Base-by-base conservation (phyloP, 2,113 vertebrate species). In the Oreotrochilus melanogaster region DNA sequence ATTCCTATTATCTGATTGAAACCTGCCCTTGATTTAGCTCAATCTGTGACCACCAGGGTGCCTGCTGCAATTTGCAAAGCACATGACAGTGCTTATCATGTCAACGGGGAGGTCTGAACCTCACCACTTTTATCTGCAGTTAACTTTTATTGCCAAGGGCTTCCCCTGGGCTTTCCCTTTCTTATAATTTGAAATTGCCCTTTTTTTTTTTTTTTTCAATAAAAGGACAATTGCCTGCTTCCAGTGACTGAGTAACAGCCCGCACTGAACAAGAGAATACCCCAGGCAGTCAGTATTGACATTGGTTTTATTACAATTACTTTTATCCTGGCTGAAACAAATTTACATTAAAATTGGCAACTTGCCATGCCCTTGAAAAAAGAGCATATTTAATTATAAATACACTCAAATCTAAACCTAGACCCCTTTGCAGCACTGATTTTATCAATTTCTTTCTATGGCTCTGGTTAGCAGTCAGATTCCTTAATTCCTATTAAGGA, bases 81-180 rank as follows among this genome's bases (percentile, higher is more conserved):
- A 65, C 88, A 80, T 15, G 78, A 66, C 90, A 92, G 76, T 0
- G 42, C 62, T 83, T 37, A 14, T 11, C 47, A 48, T 70, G 58
- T 76, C 93, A 86, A 28, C 19, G 54, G 73, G 1, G 9, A 79
- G 81, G 47, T 14, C 89, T 88, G 87, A 95, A 39, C 85, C 78
- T n/a, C 71, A 27, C 47, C 37, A 45, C 93, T 96, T 92, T 89
- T 37, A 97, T 88, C 85, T 73, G 74, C 89, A 64, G 58, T 89
- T 93, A 93, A 91, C 93, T 96, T 95, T 56, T 73, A 78, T 73
- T 74, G 93, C 67, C 92, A 71, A 2, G 11, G 67, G 78, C 71
- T 92, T 96, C 95, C 94, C 92, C 48, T 86, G 86, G 92, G 90
- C 79, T 95, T 88, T 65, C 82, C 92, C 72, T 28, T 93, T 60